phyloP scores from a whole-genome alignment of 2,797 vertebrate genomes.

The Myotis pilosus region DNA sequence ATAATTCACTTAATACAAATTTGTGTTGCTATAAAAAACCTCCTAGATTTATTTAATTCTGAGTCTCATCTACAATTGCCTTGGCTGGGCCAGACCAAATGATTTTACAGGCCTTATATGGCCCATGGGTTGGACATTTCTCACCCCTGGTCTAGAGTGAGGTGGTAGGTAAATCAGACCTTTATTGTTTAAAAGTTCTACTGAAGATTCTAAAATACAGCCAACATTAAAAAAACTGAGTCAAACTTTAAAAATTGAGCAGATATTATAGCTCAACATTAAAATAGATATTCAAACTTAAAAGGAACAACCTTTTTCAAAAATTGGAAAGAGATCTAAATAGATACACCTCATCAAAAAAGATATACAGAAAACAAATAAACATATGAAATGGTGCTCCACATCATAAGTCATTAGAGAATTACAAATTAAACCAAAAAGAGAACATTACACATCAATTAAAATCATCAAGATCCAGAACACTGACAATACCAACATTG shows the following conservation, averaged over 20 bases:
- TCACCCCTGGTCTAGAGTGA: neutral
- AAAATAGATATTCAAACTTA: neutral
- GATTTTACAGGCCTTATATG: too few species aligned
- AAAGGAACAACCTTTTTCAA: neutral
- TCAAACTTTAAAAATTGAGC: neutral
- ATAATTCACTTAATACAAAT: too few species aligned
- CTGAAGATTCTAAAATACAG: neutral
- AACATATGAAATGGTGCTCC: neutral
- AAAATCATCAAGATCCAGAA: neutral
- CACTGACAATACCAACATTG: neutral
- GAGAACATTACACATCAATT: neutral
- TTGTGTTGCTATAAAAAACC: too few species aligned
- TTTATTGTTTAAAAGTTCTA: neutral
- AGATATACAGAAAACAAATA: neutral
- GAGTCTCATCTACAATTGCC: too few species aligned
- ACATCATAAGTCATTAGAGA: neutral
- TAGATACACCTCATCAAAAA: neutral
- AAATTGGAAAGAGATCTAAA: neutral
- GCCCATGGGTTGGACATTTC: too few species aligned
- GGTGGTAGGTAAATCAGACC: neutral
- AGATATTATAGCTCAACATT: neutral
- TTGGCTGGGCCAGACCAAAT: too few species aligned
- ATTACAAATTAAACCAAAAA: neutral
- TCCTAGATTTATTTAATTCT: too few species aligned
- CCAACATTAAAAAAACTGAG: neutral